These are phyloP conservation scores for Cryptotis parvus DNA, from an alignment of 2,113 vertebrate genomes.

Conservation along the genomic window DNA sequence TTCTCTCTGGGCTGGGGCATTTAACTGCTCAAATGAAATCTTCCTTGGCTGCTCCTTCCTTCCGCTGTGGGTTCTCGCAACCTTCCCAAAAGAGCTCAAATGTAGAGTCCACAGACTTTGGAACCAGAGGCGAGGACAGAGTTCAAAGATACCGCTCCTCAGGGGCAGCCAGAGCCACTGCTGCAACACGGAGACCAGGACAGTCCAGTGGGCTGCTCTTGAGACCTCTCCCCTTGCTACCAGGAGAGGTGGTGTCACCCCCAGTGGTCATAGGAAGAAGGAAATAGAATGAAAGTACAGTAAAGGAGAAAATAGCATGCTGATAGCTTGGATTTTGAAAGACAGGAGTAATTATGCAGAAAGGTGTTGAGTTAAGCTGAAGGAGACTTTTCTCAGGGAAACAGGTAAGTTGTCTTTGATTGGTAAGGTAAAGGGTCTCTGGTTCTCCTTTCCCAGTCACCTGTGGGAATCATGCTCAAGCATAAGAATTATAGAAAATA, in stretches of 20 bases:
- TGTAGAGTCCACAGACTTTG: not conserved
- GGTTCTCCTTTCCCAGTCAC: not conserved
- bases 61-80: not conserved
- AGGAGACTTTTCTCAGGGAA: constrained; percentile 48
- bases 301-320: not conserved
- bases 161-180: not conserved
- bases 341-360: not conserved
- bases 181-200: not conserved
- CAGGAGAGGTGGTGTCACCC: not conserved
- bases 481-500: constrained; percentile 47
- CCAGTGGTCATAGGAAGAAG: not conserved
- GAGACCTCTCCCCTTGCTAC: not conserved
- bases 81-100: not conserved
- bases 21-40: not conserved
- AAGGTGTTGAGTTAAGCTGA: constrained; percentile 51
- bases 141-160: not conserved
- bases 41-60: not conserved
- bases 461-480: not conserved
- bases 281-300: not conserved
- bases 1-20: not conserved
- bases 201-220: not conserved
- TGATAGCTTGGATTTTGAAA: constrained; percentile 2
- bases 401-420: not conserved
- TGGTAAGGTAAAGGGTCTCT: not conserved
- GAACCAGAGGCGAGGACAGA: not conserved